Conservation (phyloP, 2,113 vertebrate species). For the Ctenomys sociabilis region DNA sequence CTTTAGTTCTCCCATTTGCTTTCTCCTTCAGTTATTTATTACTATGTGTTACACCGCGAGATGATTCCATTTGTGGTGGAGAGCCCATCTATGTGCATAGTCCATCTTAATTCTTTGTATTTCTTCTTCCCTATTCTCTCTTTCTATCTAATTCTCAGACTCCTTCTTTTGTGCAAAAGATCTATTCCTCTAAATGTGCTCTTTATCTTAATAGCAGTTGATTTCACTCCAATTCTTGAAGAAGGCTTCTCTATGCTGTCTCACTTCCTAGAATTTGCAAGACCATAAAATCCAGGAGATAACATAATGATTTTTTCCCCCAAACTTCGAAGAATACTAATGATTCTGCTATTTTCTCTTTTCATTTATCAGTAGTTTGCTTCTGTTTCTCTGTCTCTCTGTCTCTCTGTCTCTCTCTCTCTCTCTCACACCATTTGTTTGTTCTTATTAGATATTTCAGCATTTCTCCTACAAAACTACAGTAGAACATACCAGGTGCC, state of each 20-base stretch:
- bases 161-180: neutral
- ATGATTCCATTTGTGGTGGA: neutral
- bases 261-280: neutral
- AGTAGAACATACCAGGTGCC: neutral
- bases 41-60: neutral
- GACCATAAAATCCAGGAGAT: neutral
- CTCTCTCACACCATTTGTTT: neutral
- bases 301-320: neutral
- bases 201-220: neutral
- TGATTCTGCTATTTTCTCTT: neutral
- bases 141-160: neutral
- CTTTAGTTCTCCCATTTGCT: neutral
- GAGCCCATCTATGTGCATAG: neutral
- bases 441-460: neutral
- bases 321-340: neutral
- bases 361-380: neutral
- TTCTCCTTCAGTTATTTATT: neutral
- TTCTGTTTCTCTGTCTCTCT: no score
- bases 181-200: neutral
- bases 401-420: neutral
- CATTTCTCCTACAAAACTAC: neutral
- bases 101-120: neutral
- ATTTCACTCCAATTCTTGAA: neutral
- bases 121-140: neutral
- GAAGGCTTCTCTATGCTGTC: neutral